Percentiles rank a stretch among this genome's conserved stretches.
Evolutionary conservation across 1,140 invertebrate genomes (phyloP).

Genomic region (Achroia grisella): DNA sequence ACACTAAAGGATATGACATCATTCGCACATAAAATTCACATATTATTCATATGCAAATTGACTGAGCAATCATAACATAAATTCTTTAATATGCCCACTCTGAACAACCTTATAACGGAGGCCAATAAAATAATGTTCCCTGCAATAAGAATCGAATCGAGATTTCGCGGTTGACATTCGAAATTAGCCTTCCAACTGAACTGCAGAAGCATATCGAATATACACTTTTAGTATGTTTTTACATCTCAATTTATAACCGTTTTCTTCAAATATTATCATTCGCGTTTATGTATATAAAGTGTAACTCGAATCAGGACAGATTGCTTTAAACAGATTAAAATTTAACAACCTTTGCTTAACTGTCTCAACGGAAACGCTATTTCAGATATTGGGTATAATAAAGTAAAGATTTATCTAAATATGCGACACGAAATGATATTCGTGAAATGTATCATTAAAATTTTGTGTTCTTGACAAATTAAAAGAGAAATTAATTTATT

Average conservation of each 20-base stretch:
- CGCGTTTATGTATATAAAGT: slow-evolving; percentile 5
- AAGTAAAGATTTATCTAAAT: slow-evolving; percentile 5
- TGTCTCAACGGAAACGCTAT: neutral
- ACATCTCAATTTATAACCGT: slow-evolving; percentile 5
- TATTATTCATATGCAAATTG: slow-evolving; percentile 55
- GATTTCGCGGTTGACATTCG: slow-evolving; percentile 22
- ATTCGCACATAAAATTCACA: slow-evolving; percentile 43
- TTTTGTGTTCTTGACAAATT: slow-evolving; percentile 7
- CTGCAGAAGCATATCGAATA: slow-evolving; percentile 14
- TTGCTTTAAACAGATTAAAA: slow-evolving; percentile 1
- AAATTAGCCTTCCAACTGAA: slow-evolving; percentile 20
- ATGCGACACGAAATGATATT: neutral
- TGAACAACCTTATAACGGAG: slow-evolving; percentile 17
- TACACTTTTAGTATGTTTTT: slow-evolving; percentile 8
- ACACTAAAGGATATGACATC: slow-evolving; percentile 36
- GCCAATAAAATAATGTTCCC: slow-evolving; percentile 26
- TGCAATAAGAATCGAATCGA: slow-evolving; percentile 16
- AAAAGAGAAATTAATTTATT: slow-evolving; percentile 2
- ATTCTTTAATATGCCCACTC: slow-evolving; percentile 38
- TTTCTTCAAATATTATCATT: slow-evolving; percentile 8
- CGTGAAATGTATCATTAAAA: slow-evolving; percentile 4
- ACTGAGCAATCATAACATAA: slow-evolving; percentile 47
- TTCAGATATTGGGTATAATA: slow-evolving; percentile 1
- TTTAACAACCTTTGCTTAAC: slow-evolving; percentile 1
- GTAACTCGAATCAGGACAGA: slow-evolving; percentile 2